These are phyloP conservation scores for Tursiops truncatus DNA, from an alignment of 2,113 vertebrate species.

Conservation along the genomic window DNA sequence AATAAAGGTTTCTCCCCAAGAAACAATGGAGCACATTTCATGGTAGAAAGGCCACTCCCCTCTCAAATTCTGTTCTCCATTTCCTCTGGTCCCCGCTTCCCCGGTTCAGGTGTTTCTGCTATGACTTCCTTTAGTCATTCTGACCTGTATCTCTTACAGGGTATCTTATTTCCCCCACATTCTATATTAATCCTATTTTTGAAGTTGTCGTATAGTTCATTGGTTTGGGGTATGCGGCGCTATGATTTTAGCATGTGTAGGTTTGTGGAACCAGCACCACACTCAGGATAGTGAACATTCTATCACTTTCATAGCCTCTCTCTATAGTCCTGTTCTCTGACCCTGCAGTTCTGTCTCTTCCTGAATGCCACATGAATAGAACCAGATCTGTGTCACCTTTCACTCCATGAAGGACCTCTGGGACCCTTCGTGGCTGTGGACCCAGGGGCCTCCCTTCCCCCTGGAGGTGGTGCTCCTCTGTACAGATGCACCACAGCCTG, in stretches of 20 bases:
- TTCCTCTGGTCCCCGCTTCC: fast-evolving
- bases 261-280: not conserved
- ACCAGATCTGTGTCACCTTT: not conserved
- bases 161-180: not conserved
- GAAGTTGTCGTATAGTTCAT: not conserved
- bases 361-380: not conserved
- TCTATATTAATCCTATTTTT: not conserved
- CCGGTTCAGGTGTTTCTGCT: not conserved
- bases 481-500: no score
- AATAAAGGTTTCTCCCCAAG: not conserved
- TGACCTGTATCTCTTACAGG: fast-evolving
- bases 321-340: not conserved
- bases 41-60: not conserved
- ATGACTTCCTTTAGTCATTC: not conserved
- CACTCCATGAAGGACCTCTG: not conserved
- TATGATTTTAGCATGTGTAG: not conserved
- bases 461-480: not conserved
- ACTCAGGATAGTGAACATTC: not conserved
- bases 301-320: no score
- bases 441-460: not conserved
- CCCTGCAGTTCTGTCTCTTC: no score
- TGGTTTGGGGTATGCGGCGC: not conserved
- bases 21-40: not conserved
- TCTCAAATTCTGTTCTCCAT: not conserved
- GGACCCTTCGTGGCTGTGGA: fast-evolving